phyloP scores from a whole-genome alignment of 1,140 invertebrate genomes.

The Bombus difficillimus region DNA sequence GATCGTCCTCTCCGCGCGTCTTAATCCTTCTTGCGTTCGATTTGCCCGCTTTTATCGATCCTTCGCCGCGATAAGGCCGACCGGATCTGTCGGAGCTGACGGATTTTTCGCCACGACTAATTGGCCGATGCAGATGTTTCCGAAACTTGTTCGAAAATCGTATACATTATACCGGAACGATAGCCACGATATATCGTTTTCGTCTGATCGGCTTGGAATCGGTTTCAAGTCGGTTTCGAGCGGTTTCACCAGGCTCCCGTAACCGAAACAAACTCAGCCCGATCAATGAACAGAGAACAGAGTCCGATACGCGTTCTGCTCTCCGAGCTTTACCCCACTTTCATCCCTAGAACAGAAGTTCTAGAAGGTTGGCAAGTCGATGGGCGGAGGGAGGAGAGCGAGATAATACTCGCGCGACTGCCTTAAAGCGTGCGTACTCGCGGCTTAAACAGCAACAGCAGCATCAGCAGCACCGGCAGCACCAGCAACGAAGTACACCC shows the following conservation, averaged over 20 bases:
- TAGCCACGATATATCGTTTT: too few relatives aligned
- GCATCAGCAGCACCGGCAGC: slow-evolving; percentile 56
- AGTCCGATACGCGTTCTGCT: background rate
- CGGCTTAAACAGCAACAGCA: slow-evolving; percentile 63
- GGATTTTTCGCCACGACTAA: background rate
- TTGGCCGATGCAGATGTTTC: background rate
- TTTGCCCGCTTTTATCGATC: slow-evolving; percentile 32
- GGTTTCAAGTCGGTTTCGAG: background rate
- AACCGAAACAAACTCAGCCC: background rate
- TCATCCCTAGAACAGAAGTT: slow-evolving; percentile 51
- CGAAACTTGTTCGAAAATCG: background rate
- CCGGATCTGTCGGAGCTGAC: background rate
- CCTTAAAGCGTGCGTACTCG: slow-evolving; percentile 66
- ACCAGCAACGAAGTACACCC: slow-evolving; percentile 64
- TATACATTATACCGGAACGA: background rate
- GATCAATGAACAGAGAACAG: slow-evolving; percentile 33
- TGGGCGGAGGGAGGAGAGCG: slow-evolving; percentile 29
- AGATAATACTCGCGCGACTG: slow-evolving; percentile 59
- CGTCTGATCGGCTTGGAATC: background rate
- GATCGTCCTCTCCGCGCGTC: slow-evolving; percentile 19
- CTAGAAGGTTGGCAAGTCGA: slow-evolving; percentile 26
- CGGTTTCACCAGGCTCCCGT: background rate
- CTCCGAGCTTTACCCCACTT: slow-evolving; percentile 48
- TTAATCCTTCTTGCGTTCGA: slow-evolving; percentile 34
- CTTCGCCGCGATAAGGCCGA: background rate